A percentile compares a stretch with the other conserved stretches of the same genome.
These are phyloP conservation scores for Cephalopholis sonnerati DNA, from an alignment of 2,113 vertebrate genomes.

Conservation along the genomic window DNA sequence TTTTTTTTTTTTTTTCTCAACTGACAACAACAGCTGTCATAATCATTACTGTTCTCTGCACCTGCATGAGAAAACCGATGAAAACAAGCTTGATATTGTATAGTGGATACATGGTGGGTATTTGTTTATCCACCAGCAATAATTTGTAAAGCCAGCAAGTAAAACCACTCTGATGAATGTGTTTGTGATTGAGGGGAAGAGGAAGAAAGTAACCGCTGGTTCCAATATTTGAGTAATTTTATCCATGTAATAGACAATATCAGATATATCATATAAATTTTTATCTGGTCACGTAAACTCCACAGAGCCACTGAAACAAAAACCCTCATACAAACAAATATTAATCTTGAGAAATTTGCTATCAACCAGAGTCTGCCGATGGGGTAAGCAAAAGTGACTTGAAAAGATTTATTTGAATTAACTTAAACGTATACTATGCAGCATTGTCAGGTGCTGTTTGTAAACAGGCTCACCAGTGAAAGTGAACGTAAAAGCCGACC, in stretches of 20 bases:
- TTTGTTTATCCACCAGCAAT: slow-evolving; percentile 18
- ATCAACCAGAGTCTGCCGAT: too few relatives aligned
- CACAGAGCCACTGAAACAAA: background rate
- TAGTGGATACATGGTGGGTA: background rate
- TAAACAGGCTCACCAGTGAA: too few relatives aligned
- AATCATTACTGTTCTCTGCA: slow-evolving; percentile 47
- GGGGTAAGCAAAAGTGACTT: background rate
- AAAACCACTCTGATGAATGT: slow-evolving; percentile 19
- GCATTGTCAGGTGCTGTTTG: too few relatives aligned
- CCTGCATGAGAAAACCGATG: slow-evolving; percentile 1
- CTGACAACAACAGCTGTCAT: slow-evolving; percentile 58
- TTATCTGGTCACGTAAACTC: background rate
- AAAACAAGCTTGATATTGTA: slow-evolving; percentile 37
- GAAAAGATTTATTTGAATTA: background rate
- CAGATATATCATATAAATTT: background rate
- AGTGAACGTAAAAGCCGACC: too few relatives aligned
- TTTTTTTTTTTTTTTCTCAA: slow-evolving; percentile 32
- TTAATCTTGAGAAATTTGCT: background rate
- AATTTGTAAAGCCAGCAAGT: background rate
- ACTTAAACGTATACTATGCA: background rate
- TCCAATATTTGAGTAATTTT: background rate
- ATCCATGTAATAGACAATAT: background rate
- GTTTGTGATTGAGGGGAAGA: background rate
- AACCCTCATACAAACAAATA: background rate
- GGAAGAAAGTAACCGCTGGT: background rate